Evolutionary conservation across 2,113 vertebrate genomes (phyloP).

Genomic region (Dicrurus megarhynchus): DNA sequence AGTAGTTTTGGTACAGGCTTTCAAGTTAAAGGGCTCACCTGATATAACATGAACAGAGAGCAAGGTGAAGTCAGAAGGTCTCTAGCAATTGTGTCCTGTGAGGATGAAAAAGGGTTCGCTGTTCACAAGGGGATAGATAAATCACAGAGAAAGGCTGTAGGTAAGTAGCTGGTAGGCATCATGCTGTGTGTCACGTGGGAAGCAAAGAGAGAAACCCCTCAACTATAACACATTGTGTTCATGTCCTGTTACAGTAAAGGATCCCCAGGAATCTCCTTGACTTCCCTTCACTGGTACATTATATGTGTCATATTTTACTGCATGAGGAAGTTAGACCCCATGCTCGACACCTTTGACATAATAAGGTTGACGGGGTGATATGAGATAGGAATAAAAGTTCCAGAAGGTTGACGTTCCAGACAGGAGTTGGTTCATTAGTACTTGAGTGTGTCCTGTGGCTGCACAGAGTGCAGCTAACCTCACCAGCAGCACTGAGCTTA

Average conservation of each 20-base stretch:
- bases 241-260: neutral
- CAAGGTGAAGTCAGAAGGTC: neutral
- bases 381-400: neutral
- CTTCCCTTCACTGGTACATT: neutral
- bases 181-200: neutral
- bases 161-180: neutral
- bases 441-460: neutral
- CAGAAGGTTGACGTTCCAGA: neutral
- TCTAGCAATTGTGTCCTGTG: neutral
- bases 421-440: neutral
- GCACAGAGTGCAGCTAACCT: neutral
- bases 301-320: neutral
- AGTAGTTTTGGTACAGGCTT: neutral
- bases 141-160: neutral
- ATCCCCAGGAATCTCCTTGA: neutral
- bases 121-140: neutral
- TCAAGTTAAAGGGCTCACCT: neutral
- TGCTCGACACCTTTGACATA: neutral
- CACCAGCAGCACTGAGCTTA: neutral
- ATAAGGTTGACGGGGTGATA: neutral
- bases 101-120: neutral
- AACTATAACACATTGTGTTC: neutral
- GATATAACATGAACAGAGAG: neutral
- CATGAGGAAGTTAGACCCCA: neutral
- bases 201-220: neutral